phyloP scores from a whole-genome alignment of 2,113 vertebrate species.

The Etheostoma spectabile region DNA sequence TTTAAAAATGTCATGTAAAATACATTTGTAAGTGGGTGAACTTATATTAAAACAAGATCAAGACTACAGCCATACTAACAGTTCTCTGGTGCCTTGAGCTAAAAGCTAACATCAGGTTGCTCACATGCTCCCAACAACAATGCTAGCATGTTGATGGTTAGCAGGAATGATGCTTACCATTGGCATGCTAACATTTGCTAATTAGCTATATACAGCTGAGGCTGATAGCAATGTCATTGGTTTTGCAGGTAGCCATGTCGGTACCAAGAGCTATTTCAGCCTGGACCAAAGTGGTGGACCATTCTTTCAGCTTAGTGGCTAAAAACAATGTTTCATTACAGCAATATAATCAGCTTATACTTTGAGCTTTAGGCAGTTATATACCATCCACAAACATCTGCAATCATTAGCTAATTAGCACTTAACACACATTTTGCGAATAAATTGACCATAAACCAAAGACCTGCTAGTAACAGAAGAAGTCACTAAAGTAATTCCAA shows the following conservation, averaged over 20 bases:
- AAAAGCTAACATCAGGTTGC: background rate
- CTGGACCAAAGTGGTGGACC: background rate
- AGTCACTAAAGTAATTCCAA: too few species aligned
- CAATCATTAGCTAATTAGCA: slow-evolving; percentile 1
- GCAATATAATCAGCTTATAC: too few species aligned
- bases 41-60: background rate
- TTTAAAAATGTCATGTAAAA: slow-evolving; percentile 21
- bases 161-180: background rate
- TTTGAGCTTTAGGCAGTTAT: background rate
- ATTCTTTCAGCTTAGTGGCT: too few species aligned
- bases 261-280: background rate
- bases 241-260: background rate
- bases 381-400: background rate
- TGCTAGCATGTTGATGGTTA: background rate
- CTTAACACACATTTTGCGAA: background rate
- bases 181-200: background rate
- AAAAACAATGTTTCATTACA: background rate
- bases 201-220: background rate
- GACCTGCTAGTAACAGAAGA: too few species aligned
- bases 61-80: background rate
- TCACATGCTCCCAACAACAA: background rate
- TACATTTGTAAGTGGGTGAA: slow-evolving; percentile 1
- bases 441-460: too few species aligned
- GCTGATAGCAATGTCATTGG: background rate
- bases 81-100: slow-evolving; percentile 1